These are phyloP conservation scores for Carterocephalus palaemon DNA, from an alignment of 2,888 invertebrate species.

Conservation along the genomic window DNA sequence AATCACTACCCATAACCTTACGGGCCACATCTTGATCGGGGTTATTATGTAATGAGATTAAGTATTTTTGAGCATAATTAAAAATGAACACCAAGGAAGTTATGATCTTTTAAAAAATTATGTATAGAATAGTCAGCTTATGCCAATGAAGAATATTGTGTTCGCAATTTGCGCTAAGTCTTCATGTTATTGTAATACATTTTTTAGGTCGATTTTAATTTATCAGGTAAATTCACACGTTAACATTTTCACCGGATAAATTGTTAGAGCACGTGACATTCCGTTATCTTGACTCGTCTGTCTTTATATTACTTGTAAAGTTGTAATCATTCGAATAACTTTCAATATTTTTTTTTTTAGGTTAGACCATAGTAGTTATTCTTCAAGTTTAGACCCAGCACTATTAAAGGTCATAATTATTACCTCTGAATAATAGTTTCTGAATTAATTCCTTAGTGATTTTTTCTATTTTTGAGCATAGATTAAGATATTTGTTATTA, in stretches of 20 bases:
- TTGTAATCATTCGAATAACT: too few species aligned
- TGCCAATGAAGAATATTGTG: neutral
- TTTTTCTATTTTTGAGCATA: too few species aligned
- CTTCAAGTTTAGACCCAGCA: too few species aligned
- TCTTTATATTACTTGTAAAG: too few species aligned
- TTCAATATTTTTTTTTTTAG: too few species aligned
- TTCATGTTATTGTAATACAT: slow-evolving; percentile 18
- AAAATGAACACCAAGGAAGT: neutral
- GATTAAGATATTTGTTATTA: too few species aligned
- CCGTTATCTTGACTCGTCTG: slow-evolving; percentile 10
- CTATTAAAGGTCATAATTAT: too few species aligned
- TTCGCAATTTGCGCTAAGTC: neutral
- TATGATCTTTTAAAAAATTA: neutral
- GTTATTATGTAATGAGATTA: slow-evolving; percentile 52
- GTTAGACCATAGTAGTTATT: too few species aligned
- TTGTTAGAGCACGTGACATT: slow-evolving; percentile 4
- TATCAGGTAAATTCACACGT: neutral
- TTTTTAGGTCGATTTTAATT: slow-evolving; percentile 1
- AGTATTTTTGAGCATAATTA: slow-evolving; percentile 46
- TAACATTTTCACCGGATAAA: neutral
- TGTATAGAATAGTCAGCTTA: too few species aligned
- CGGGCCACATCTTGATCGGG: slow-evolving; percentile 38
- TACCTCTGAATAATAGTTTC: too few species aligned
- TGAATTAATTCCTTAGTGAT: too few species aligned
- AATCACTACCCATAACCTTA: slow-evolving; percentile 36